Base-by-base conservation (phyloP, 2,888 invertebrate species). In the Eristalinus aeneus region DNA sequence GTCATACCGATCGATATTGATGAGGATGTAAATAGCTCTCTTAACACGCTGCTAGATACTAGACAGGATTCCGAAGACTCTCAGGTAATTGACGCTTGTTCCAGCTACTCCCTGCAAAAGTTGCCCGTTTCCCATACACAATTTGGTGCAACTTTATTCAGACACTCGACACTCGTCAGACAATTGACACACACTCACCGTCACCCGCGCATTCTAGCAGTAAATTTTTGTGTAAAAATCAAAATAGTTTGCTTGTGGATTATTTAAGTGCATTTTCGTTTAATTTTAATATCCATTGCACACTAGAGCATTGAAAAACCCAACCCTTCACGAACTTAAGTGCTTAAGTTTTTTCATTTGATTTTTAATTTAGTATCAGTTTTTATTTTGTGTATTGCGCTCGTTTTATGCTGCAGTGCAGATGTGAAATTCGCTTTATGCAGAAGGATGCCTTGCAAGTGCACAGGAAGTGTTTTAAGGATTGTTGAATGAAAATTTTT, bases 1-100 rank as follows among this genome's bases (percentile, higher is more conserved):
- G 97, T 97, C 88, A 92, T 93, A 89, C 97, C 97, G 89, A 97
- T 97, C 90, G 98, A 98, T 90, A 96, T 98, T 91, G 98, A 97
- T 92, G 98, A 98, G 92, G 97, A 97, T 92, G 96, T 97, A 90
- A 97, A 98, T 90, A 97, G 98, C 92, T 98, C 98, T 88, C 94
- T 98, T 86, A 98, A 98, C 93, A 97, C 97, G 84, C 93, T 98
- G 82, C 93, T 98, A 88, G 97, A 97, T 93, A 97, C 97, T 67
- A 93, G 95, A 89, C 94, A 93, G 80, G 94, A 94, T 90, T 94
- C 92, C 90, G 93, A 91, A 88, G 92, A 92, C 87, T 93, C 93
- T 61, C 93, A 93, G 91, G 92, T 93, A 89, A 90, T 89, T 81
- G 53, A 65, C 27, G 69, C 1, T 32, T 56, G 23, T 67, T 71